Conservation (phyloP, 1,140 invertebrate species). For the Aphaenogaster floridana region DNA sequence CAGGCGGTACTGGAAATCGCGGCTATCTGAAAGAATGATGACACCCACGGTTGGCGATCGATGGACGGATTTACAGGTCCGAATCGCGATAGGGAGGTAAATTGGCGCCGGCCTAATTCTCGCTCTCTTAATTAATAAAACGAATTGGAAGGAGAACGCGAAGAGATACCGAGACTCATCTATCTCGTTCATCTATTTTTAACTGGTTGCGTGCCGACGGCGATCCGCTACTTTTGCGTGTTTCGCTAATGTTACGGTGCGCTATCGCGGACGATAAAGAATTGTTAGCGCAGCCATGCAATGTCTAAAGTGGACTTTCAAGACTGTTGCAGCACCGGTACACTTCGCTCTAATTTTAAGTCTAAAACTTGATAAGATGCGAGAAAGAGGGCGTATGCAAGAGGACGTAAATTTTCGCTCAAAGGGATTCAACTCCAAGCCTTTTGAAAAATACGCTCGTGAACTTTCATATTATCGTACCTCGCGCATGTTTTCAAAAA, state of each 20-base stretch:
- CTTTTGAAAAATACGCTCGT: background rate
- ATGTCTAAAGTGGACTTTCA: constrained; percentile 18
- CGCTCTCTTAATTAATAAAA: background rate
- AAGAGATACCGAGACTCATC: constrained; percentile 6
- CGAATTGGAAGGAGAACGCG: background rate
- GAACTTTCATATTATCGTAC: background rate
- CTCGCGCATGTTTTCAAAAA: background rate
- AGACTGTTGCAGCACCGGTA: background rate
- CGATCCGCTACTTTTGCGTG: constrained; percentile 39
- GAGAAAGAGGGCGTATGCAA: background rate
- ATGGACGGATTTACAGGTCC: background rate
- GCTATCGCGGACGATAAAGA: constrained; percentile 35
- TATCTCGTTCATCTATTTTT: constrained; percentile 38
- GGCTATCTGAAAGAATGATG: constrained; percentile 83
- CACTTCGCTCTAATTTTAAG: constrained; percentile 9
- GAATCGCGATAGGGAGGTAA: constrained; percentile 12
- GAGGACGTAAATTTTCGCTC: background rate
- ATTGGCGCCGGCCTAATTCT: constrained; percentile 7
- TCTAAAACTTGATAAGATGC: background rate
- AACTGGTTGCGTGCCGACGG: constrained; percentile 31
- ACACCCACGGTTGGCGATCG: background rate
- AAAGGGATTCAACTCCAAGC: background rate
- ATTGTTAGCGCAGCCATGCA: background rate
- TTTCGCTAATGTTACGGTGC: constrained; percentile 23
- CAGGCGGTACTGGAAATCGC: constrained; percentile 89